phyloP scores from a whole-genome alignment of 2,113 vertebrate species.

The Myrmecobius fasciatus region DNA sequence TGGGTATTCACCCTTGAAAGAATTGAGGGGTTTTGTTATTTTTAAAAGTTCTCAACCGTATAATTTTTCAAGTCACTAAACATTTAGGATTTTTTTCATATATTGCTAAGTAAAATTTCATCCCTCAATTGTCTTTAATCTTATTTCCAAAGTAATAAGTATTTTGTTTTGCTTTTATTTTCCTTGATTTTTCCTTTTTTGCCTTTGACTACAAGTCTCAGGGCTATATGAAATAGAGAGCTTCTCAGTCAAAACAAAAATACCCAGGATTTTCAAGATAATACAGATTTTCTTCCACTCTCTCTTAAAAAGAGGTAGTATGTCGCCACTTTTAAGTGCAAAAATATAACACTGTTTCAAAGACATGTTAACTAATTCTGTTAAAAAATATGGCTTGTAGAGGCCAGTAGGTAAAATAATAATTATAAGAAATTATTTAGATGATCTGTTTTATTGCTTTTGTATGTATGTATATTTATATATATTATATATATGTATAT shows the following conservation, averaged over 20 bases:
- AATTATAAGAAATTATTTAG: not conserved
- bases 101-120: slow-evolving; percentile 20
- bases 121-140: not conserved
- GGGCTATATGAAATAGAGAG: not conserved
- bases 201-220: not conserved
- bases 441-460: not conserved
- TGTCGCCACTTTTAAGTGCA: not conserved
- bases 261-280: not conserved
- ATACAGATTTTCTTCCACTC: not conserved
- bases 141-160: not conserved
- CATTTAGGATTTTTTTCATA: not conserved
- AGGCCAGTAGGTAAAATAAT: not conserved
- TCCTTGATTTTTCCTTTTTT: not conserved
- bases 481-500: too few species aligned
- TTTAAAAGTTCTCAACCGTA: not conserved
- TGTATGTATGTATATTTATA: not conserved
- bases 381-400: not conserved
- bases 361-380: not conserved
- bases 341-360: not conserved
- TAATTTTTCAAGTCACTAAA: slow-evolving; percentile 28
- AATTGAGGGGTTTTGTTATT: too few species aligned
- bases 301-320: not conserved
- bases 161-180: not conserved
- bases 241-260: not conserved
- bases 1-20: not conserved